Conservation (phyloP, 2,797 vertebrate genomes). For the Megalops cyprinoides region DNA sequence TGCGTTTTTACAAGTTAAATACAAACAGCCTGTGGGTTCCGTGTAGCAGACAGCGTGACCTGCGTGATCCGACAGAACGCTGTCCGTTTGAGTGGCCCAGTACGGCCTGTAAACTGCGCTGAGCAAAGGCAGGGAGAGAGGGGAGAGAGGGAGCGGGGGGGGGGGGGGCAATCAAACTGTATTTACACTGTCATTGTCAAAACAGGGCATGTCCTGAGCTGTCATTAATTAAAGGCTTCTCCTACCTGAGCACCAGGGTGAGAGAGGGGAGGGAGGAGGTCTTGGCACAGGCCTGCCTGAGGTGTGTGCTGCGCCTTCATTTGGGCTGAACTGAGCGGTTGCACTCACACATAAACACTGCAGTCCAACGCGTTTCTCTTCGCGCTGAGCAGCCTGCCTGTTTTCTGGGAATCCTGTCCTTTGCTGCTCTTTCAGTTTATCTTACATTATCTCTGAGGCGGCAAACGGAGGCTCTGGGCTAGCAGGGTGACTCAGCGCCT, state of each 20-base stretch:
- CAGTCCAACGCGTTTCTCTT: neutral
- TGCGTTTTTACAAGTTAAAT: no score
- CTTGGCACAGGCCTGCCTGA: neutral
- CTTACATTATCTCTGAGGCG: neutral
- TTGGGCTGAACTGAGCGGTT: neutral
- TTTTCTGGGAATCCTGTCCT: neutral
- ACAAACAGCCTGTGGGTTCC: no score
- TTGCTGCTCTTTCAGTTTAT: neutral
- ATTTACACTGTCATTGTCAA: neutral
- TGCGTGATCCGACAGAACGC: no score
- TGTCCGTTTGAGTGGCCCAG: no score
- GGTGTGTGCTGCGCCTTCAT: neutral
- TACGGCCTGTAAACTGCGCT: no score
- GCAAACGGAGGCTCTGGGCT: no score
- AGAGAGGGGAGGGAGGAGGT: neutral
- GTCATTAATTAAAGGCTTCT: neutral
- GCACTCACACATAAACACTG: neutral
- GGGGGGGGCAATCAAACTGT: no score
- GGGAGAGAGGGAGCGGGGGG: no score
- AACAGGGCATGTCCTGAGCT: neutral
- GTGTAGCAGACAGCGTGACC: no score
- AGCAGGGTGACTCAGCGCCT: neutral
- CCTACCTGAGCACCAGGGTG: neutral
- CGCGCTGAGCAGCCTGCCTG: neutral
- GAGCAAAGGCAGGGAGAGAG: no score